phyloP scores from a whole-genome alignment of 2,888 invertebrate genomes.

The Helicoverpa assulta region DNA sequence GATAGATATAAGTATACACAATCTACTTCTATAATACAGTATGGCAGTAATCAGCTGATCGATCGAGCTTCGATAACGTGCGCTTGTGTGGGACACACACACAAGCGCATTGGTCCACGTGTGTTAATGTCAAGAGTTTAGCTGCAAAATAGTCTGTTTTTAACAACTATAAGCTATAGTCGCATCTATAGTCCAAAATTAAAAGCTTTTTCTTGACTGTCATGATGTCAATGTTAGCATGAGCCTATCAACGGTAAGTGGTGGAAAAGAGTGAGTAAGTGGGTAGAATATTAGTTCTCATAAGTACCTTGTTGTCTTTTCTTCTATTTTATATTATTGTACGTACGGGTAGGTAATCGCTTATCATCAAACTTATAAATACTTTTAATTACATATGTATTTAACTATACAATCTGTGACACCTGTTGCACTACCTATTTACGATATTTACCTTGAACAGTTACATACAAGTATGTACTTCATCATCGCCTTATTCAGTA shows the following conservation, averaged over 20 bases:
- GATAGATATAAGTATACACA: not conserved
- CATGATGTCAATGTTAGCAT: too few relatives aligned
- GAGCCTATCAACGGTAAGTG: too few relatives aligned
- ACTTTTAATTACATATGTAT: not conserved
- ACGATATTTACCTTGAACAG: not conserved
- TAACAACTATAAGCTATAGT: not conserved
- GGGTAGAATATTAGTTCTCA: too few relatives aligned
- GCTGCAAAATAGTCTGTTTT: constrained; percentile 8
- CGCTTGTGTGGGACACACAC: constrained; percentile 22
- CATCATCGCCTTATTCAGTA: too few relatives aligned
- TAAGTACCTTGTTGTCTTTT: not conserved
- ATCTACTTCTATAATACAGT: constrained; percentile 3
- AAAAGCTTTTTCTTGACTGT: too few relatives aligned
- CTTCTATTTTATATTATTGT: not conserved
- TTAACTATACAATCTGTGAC: not conserved
- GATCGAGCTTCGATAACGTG: constrained; percentile 40
- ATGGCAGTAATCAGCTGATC: constrained; percentile 51
- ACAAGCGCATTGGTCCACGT: not conserved
- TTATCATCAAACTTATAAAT: not conserved
- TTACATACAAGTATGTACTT: too few relatives aligned
- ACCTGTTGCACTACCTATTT: not conserved
- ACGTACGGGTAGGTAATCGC: not conserved
- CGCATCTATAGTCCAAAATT: too few relatives aligned
- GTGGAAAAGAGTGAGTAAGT: too few relatives aligned
- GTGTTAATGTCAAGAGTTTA: constrained; percentile 43